Evolutionary conservation across 1,140 invertebrate species (phyloP), one percentile per base, ranked within the genome.

Genomic region (Coptotermes formosanus): DNA sequence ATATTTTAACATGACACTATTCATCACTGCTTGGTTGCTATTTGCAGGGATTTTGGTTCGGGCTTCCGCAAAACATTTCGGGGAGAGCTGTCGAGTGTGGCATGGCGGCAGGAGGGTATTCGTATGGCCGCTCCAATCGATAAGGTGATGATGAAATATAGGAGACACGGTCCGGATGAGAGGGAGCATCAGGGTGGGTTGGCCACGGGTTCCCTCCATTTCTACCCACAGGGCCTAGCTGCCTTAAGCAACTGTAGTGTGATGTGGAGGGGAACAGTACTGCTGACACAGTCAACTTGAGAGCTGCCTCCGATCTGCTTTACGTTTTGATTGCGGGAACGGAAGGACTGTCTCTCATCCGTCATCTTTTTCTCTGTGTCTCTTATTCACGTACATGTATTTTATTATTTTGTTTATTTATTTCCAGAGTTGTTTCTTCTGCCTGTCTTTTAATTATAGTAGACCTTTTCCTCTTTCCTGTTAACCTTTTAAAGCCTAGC

Each of bases 141-240:
- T 75, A 75, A n/a, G 64, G 64, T 75, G 64, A 75, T 75, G 64
- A 75, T 75, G 64, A 75, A 75, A 75, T 75, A 75, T 75, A 75
- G n/a, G 64, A 75, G 64, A 75, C 64, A 30, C 0, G 64, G 64
- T 75, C n/a, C 64, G 64, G 25, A 75, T 75, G 25, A 75, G 25
- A 75, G 64, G 64, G 64, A 64, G 64, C n/a, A 75, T n/a, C 64
- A 75, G n/a, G 64, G 25, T 75, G n/a, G 64, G 64, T 75, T 75
- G 64, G 64, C 64, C 64, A 75, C 6, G 64, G 64, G 64, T 75
- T 64, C 64, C n/a, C 21, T 55, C 52, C 19, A 55, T 4, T 16
- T 75, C 64, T 75, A 75, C 64, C n/a, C 25, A 12, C 8, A 11
- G 64, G 64, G 25, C 2, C 25, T 21, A 2, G 52, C 52, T 55